Conservation (phyloP, 2,888 invertebrate genomes). For the Boloria euphrosyne region DNA sequence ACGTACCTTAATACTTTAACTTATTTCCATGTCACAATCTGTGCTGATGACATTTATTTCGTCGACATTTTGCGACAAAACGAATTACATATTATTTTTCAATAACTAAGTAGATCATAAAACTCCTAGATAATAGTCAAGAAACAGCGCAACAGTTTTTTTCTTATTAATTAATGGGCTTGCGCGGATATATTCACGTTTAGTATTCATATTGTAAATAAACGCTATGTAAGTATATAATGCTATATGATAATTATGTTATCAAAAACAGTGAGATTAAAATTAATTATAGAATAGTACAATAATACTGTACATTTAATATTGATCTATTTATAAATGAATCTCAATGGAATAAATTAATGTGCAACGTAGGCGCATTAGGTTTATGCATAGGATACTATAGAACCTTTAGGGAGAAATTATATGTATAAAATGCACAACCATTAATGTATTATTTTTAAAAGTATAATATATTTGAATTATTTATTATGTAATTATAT, state of each 20-base stretch:
- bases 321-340: slow-evolving; percentile 54
- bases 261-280: slow-evolving; percentile 80
- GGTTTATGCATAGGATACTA: slow-evolving; percentile 63
- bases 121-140: slow-evolving; percentile 33
- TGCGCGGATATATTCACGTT: slow-evolving; percentile 15
- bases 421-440: slow-evolving; percentile 66
- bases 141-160: slow-evolving; percentile 15
- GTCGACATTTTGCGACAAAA: slow-evolving; percentile 32
- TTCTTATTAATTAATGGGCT: slow-evolving; percentile 9
- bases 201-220: slow-evolving; percentile 63
- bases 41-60: slow-evolving; percentile 29
- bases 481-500: slow-evolving; percentile 5
- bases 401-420: slow-evolving; percentile 53
- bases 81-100: slow-evolving; percentile 39
- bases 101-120: slow-evolving; percentile 35
- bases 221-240: slow-evolving; percentile 70
- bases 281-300: slow-evolving; percentile 70
- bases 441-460: slow-evolving; percentile 47
- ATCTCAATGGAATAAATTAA: slow-evolving; percentile 67
- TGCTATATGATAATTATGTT: slow-evolving; percentile 72
- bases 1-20: slow-evolving; percentile 27
- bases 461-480: slow-evolving; percentile 3
- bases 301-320: slow-evolving; percentile 64
- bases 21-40: slow-evolving; percentile 22
- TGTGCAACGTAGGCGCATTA: slow-evolving; percentile 59